A percentile compares a stretch with the other conserved stretches of the same genome.
Conservation (phyloP, 2,113 vertebrate genomes). For the Lagopus leucura region DNA sequence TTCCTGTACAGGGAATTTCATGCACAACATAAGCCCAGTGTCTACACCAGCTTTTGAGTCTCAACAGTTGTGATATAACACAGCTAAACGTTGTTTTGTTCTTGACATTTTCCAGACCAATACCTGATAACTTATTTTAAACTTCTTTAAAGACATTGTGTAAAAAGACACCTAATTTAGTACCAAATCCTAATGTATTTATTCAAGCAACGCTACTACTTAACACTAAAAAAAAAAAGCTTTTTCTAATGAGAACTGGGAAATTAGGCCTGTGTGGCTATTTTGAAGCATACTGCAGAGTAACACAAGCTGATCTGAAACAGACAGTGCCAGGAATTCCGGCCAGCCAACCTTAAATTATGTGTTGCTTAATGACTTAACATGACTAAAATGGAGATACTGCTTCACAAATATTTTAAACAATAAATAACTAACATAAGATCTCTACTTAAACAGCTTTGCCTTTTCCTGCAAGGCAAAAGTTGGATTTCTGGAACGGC, state of each 20-base stretch:
- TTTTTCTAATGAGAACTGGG: fast-evolving
- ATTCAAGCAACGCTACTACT: neutral
- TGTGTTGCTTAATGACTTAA: neutral
- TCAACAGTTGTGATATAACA: neutral
- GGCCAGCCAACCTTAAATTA: neutral
- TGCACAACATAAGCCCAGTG: fast-evolving
- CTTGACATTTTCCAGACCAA: neutral
- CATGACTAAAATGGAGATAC: neutral
- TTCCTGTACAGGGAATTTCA: neutral
- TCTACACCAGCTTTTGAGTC: neutral
- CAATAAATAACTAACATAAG: slow-evolving; percentile 43
- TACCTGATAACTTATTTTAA: neutral
- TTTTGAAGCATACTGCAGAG: neutral
- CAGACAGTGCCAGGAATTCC: neutral
- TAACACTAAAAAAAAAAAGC: neutral
- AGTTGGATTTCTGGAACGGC: slow-evolving; percentile 37
- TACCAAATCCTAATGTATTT: neutral
- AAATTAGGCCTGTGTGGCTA: neutral
- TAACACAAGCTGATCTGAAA: neutral
- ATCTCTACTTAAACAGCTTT: neutral
- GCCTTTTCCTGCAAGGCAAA: slow-evolving; percentile 22
- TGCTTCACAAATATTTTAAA: neutral
- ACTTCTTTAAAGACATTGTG: neutral
- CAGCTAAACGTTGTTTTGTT: neutral
- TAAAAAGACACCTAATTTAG: neutral